Evolutionary conservation across 2,113 vertebrate species (phyloP), one percentile per base, ranked within the genome.

Genomic region (Gnathonemus longibarbis): DNA sequence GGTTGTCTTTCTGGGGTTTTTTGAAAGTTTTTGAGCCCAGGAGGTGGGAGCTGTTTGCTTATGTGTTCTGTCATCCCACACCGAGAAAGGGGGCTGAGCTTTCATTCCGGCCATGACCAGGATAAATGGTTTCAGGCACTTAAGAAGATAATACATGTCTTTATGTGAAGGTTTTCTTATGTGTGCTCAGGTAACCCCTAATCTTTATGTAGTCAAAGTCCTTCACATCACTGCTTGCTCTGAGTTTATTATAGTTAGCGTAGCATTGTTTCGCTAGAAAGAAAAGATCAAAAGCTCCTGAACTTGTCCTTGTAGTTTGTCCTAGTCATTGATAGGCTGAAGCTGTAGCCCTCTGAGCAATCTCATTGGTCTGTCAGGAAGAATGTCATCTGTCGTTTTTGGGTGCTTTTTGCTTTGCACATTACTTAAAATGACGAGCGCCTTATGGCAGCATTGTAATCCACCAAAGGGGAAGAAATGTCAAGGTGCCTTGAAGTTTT

Each of bases 281-380:
- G 88, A 89, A 92, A 53, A 31, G 19, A 35, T 48, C 15, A 11
- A 46, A 39, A 84, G 52, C 88, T 49, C 13, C 89, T 62, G 88
- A 80, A 70, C 89, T 46, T 90, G 92, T 92, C 91, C 93, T 94
- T 93, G 91, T 77, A 49, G 62, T 88, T 88, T 42, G 86, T 48
- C n/a, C 42, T 39, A 2, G 74, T 9, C n/a, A n/a, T 24, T 17
- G 24, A 42, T 53, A 91, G 88, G 74, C 53, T 13, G 53, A 0
- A 42, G 85, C n/a, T 24, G 1, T 58, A 49, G 27, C 89, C 17
- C 15, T 83, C 15, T 24, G 31, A 53, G n/a, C 13, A 70, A 80
- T 77, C 88, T 52, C 24, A 83, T 84, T 89, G 70, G 46, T 42
- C 31, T 46, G 35, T 58, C n/a, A 42, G 46, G 35, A 84, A 45